phyloP scores from a whole-genome alignment of 1,140 invertebrate genomes.

The Drosophila parabipectinata region DNA sequence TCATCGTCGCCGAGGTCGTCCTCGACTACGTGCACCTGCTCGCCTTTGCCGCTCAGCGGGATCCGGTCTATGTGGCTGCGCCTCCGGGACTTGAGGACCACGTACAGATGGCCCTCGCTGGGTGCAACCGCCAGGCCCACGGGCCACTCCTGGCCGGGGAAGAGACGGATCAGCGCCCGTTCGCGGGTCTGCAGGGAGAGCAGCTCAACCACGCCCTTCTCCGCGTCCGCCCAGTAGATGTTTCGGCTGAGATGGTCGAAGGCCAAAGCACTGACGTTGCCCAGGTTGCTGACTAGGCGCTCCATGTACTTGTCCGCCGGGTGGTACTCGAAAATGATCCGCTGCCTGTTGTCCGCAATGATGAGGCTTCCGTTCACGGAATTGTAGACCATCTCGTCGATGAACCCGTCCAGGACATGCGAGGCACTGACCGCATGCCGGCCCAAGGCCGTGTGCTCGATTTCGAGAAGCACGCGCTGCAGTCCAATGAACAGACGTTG shows the following conservation, averaged over 20 bases:
- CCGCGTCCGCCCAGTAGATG: slow-evolving; percentile 88
- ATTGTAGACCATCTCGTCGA: slow-evolving; percentile 84
- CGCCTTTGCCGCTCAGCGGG: slow-evolving; percentile 85
- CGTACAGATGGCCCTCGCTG: slow-evolving; percentile 89
- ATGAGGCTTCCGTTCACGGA: slow-evolving; percentile 84
- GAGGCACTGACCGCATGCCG: slow-evolving; percentile 77
- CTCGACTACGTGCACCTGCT: slow-evolving; percentile 85
- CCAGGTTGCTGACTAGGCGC: slow-evolving; percentile 84
- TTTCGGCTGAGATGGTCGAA: slow-evolving; percentile 89
- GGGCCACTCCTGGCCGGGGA: slow-evolving; percentile 85
- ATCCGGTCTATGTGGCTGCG: slow-evolving; percentile 86
- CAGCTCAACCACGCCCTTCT: slow-evolving; percentile 86
- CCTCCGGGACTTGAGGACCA: slow-evolving; percentile 85
- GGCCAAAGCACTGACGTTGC: slow-evolving; percentile 86
- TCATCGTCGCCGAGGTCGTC: slow-evolving; percentile 81
- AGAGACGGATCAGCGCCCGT: slow-evolving; percentile 85
- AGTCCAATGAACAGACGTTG: slow-evolving; percentile 84
- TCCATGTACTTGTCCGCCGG: slow-evolving; percentile 75
- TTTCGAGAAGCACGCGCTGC: slow-evolving; percentile 76
- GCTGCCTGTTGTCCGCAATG: slow-evolving; percentile 85
- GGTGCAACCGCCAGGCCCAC: slow-evolving; percentile 87
- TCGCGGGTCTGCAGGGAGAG: slow-evolving; percentile 85
- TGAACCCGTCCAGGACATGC: slow-evolving; percentile 80
- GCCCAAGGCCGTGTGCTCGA: slow-evolving; percentile 85
- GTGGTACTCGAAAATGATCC: slow-evolving; percentile 83